phyloP scores from a whole-genome alignment of 2,888 invertebrate genomes.

The Dyspetes luteomarginatus region DNA sequence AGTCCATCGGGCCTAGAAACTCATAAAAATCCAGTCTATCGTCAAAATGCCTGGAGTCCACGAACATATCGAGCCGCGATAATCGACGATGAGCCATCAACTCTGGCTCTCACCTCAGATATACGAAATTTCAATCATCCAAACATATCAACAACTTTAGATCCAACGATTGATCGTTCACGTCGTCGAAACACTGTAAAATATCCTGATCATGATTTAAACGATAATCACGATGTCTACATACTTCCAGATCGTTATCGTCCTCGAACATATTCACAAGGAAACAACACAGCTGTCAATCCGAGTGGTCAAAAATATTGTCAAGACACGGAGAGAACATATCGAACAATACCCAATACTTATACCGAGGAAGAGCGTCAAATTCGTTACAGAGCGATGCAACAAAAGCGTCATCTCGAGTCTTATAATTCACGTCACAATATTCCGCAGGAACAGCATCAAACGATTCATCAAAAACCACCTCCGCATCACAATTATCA shows the following conservation, averaged over 20 bases:
- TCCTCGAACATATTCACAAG: conserved; percentile 80
- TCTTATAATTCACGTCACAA: conserved; percentile 67
- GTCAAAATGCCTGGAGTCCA: conserved; percentile 54
- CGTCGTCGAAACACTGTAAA: conserved; percentile 73
- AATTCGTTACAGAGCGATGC: conserved; percentile 75
- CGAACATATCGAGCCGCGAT: conserved; percentile 50
- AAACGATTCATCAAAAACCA: conserved; percentile 45
- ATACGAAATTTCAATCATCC: conserved; percentile 71
- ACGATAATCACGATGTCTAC: conserved; percentile 81
- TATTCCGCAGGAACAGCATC: conserved; percentile 71
- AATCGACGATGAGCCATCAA: conserved; percentile 43
- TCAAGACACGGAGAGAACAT: conserved; percentile 71
- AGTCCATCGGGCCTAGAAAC: conserved; percentile 76
- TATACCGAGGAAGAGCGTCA: conserved; percentile 79
- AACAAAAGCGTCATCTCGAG: conserved; percentile 64
- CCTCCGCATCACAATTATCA: conserved; percentile 42
- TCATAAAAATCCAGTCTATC: conserved; percentile 42
- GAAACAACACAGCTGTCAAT: conserved; percentile 73
- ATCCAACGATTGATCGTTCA: conserved; percentile 69
- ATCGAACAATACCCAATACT: conserved; percentile 78
- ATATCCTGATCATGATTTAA: conserved; percentile 77
- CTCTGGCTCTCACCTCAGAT: conserved; percentile 34
- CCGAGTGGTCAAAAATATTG: conserved; percentile 39
- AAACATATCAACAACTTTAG: conserved; percentile 67
- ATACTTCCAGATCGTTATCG: conserved; percentile 80